phyloP scores from a whole-genome alignment of 2,797 vertebrate species.

The Ctenochaetus hawaiiensis region DNA sequence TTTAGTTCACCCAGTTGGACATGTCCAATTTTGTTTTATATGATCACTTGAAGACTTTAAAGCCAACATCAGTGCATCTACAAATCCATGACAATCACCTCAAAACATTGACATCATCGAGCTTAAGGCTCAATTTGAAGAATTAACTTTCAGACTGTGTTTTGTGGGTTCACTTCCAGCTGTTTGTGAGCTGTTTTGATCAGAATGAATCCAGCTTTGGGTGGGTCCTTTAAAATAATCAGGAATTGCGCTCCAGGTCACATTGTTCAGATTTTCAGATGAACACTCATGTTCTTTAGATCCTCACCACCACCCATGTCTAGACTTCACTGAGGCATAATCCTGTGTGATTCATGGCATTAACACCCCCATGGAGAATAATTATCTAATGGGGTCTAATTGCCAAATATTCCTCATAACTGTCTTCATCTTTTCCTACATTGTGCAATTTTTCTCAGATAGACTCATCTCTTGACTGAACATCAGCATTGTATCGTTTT shows the following conservation, averaged over 20 bases:
- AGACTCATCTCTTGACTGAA: neutral
- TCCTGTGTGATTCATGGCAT: conserved; percentile 15
- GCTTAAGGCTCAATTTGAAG: neutral
- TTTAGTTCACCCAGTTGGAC: no score
- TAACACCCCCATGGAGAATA: conserved; percentile 10
- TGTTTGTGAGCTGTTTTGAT: neutral
- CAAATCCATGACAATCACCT: no score
- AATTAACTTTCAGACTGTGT: neutral
- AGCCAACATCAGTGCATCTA: neutral
- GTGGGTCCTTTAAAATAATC: neutral
- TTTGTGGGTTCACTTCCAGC: neutral
- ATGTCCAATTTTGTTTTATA: no score
- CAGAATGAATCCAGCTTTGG: neutral
- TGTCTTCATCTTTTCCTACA: conserved; percentile 10
- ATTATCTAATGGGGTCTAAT: conserved; percentile 5
- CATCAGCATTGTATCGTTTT: conserved; percentile 4
- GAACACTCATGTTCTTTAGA: neutral
- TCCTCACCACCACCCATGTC: conserved; percentile 28
- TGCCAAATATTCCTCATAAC: conserved; percentile 26
- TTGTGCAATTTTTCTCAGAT: conserved; percentile 16
- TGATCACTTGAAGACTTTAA: neutral
- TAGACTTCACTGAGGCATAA: conserved; percentile 24
- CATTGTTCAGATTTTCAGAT: conserved; percentile 11
- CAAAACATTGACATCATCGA: neutral
- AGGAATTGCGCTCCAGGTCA: conserved; percentile 1